These are phyloP conservation scores for Oligia fasciuncula DNA, from an alignment of 2,888 invertebrate species.

Conservation along the genomic window DNA sequence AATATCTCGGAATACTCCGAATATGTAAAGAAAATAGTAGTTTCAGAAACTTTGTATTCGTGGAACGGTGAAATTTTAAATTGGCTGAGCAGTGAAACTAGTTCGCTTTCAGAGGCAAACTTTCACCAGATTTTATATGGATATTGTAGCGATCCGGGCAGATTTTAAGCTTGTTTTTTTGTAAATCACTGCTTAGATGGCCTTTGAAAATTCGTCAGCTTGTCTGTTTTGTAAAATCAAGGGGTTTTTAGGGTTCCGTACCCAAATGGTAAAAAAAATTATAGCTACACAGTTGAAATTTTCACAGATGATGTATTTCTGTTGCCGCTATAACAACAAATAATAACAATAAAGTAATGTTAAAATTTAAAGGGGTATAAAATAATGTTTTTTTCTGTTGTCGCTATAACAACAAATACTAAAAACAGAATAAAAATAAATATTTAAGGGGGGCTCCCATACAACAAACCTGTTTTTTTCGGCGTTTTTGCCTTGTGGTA, in stretches of 20 bases:
- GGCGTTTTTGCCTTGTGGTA: too few species aligned
- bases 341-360: too few species aligned
- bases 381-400: too few species aligned
- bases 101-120: slow-evolving; percentile 33
- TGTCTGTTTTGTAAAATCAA: background rate
- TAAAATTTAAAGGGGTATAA: too few species aligned
- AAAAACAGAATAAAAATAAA: too few species aligned
- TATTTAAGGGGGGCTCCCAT: too few species aligned
- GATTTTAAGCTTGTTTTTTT: slow-evolving; percentile 10
- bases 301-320: too few species aligned
- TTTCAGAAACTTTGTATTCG: slow-evolving; percentile 36
- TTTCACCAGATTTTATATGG: slow-evolving; percentile 32
- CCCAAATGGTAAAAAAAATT: too few species aligned
- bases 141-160: slow-evolving; percentile 23
- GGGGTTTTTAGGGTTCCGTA: background rate
- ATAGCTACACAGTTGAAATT: too few species aligned
- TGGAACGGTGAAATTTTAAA: slow-evolving; percentile 52
- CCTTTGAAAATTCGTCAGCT: background rate
- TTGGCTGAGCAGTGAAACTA: slow-evolving; percentile 42
- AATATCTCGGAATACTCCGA: slow-evolving; percentile 34
- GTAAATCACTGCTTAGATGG: background rate
- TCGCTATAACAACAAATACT: too few species aligned
- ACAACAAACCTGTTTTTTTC: too few species aligned
- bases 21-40: slow-evolving; percentile 48
- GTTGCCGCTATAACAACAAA: too few species aligned